These are phyloP conservation scores for Pogonomyrmex californicus DNA, from an alignment of 1,140 invertebrate genomes.

Conservation along the genomic window DNA sequence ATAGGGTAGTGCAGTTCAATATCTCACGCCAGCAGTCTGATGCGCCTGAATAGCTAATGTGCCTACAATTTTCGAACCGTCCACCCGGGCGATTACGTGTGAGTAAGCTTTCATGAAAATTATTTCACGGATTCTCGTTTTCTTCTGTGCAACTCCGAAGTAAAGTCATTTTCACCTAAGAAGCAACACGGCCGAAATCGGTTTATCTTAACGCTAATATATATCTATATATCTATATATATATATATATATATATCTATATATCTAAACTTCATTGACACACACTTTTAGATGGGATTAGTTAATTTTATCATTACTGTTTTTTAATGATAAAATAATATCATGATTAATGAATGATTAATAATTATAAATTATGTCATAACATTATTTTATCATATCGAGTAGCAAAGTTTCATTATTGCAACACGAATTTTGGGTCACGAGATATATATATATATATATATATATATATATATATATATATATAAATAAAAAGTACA, in stretches of 20 bases:
- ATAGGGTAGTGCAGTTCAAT: constrained; percentile 76
- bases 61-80: constrained; percentile 73
- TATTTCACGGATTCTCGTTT: constrained; percentile 50
- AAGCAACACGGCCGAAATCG: not conserved
- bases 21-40: constrained; percentile 68
- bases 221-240: too few relatives aligned
- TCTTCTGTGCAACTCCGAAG: not conserved
- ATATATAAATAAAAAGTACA: not conserved
- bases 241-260: too few relatives aligned
- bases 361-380: not conserved
- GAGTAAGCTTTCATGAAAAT: constrained; percentile 40
- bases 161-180: not conserved
- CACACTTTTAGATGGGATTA: not conserved
- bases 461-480: too few relatives aligned
- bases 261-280: not conserved
- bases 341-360: not conserved
- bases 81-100: constrained; percentile 55
- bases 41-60: constrained; percentile 74
- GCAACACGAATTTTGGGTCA: not conserved
- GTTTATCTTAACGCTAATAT: not conserved
- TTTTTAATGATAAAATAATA: too few relatives aligned
- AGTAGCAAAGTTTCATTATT: not conserved
- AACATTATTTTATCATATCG: not conserved
- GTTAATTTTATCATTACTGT: not conserved
- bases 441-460: not conserved